phyloP scores from a whole-genome alignment of 1,140 invertebrate species.

The Pseudomyrmex cubaensis region DNA sequence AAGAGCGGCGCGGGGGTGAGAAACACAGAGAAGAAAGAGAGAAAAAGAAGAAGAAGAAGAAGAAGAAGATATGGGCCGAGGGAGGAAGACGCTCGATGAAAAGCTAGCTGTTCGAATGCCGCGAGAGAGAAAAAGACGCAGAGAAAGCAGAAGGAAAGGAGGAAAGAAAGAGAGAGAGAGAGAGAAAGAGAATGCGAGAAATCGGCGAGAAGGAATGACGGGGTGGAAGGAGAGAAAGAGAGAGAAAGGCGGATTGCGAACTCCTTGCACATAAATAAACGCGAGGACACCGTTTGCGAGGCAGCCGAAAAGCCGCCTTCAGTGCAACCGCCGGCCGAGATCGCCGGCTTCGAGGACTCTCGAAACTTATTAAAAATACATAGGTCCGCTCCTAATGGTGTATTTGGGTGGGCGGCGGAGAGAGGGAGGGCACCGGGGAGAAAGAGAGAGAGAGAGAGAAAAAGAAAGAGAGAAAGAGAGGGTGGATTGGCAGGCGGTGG shows the following conservation, averaged over 20 bases:
- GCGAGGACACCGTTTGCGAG: conserved; percentile 79
- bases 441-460: too few relatives aligned
- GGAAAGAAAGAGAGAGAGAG: conserved; percentile 13
- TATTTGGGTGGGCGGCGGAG: conserved; percentile 73
- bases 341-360: conserved; percentile 75
- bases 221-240: conserved; percentile 36
- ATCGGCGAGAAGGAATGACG: conserved; percentile 46
- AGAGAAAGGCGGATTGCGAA: conserved; percentile 71
- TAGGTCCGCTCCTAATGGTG: conserved; percentile 79
- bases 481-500: conserved; percentile 66
- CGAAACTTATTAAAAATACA: conserved; percentile 84
- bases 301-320: conserved; percentile 80
- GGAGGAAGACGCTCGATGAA: conserved; percentile 63
- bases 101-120: conserved; percentile 66
- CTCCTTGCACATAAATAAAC: conserved; percentile 82
- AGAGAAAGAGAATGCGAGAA: conserved; percentile 50
- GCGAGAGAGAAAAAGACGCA: conserved; percentile 55
- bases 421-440: conserved; percentile 13
- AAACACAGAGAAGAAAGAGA: conserved; percentile 11
- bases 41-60: background rate
- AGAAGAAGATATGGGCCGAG: background rate
- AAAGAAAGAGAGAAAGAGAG: background rate
- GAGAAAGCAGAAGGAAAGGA: conserved; percentile 29
- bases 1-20: conserved; percentile 40
- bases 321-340: conserved; percentile 73